Percentiles rank a stretch among this genome's conserved stretches.
phyloP scores from a whole-genome alignment of 1,140 invertebrate genomes.

The Antheraea pernyi region DNA sequence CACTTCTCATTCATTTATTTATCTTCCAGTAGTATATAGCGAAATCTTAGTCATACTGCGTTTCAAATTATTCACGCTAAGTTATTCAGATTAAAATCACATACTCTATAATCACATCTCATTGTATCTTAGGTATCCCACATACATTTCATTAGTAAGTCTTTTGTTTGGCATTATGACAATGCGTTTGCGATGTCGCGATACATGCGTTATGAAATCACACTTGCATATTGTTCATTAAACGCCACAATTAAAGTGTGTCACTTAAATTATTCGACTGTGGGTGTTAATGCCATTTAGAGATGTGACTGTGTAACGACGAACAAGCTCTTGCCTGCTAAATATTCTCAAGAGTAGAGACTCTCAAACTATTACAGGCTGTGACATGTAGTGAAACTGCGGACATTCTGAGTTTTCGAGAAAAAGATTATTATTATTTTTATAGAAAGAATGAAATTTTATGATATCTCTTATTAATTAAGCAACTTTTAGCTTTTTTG shows the following conservation, averaged over 20 bases:
- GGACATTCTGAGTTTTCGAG: too few relatives aligned
- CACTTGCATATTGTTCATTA: slow-evolving; percentile 18
- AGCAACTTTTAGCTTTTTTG: too few relatives aligned
- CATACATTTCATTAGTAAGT: slow-evolving; percentile 9
- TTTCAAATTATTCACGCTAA: background rate
- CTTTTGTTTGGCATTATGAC: slow-evolving; percentile 11
- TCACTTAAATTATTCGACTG: background rate
- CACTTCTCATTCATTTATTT: too few relatives aligned
- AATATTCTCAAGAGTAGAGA: too few relatives aligned
- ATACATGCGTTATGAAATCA: slow-evolving; percentile 14
- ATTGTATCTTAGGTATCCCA: background rate
- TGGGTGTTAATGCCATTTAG: background rate
- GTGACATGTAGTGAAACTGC: too few relatives aligned
- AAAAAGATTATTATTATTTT: too few relatives aligned
- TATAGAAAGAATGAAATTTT: too few relatives aligned
- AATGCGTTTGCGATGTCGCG: slow-evolving; percentile 6
- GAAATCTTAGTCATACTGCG: background rate
- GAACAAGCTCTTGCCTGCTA: too few relatives aligned
- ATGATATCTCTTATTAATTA: too few relatives aligned
- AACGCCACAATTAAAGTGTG: slow-evolving; percentile 7
- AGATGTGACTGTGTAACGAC: too few relatives aligned
- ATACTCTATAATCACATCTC: background rate
- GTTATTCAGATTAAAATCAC: background rate
- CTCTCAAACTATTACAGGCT: too few relatives aligned
- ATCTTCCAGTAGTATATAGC: too few relatives aligned